Evolutionary conservation across 1,140 invertebrate genomes (phyloP).

Genomic region (Metaphire vulgaris): DNA sequence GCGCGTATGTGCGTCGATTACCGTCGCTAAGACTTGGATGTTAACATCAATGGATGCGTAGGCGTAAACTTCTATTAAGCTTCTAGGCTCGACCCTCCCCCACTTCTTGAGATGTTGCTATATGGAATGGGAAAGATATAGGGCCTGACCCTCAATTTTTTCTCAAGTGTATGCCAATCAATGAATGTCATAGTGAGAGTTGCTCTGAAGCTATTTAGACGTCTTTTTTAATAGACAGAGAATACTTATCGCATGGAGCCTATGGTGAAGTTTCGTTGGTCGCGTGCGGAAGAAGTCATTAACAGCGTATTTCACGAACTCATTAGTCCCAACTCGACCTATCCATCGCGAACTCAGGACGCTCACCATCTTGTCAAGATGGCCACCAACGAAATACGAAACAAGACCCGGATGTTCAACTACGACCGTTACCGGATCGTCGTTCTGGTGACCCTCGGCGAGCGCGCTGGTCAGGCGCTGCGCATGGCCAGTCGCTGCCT

Average conservation of each 20-base stretch:
- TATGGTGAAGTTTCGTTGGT: not conserved
- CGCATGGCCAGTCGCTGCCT: not conserved
- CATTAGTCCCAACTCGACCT: not conserved
- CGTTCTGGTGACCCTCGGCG: not conserved
- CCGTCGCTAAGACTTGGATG: no score
- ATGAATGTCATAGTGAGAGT: no score
- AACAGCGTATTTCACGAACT: not conserved
- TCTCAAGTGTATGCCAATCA: no score
- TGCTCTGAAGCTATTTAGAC: no score
- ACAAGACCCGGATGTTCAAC: not conserved
- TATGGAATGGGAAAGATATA: no score
- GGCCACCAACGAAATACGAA: not conserved
- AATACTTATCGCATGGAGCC: not conserved
- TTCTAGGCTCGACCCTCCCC: no score
- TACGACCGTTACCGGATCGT: not conserved
- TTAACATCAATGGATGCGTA: no score
- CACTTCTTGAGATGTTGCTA: no score
- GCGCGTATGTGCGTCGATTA: no score
- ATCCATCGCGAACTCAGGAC: not conserved
- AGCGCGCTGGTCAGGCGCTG: not conserved
- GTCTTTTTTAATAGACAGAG: no score
- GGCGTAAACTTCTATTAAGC: no score
- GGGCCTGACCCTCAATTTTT: no score
- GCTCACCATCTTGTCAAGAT: not conserved
- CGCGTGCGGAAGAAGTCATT: not conserved